Evolutionary conservation across 2,888 invertebrate species (phyloP), one percentile per base, ranked within the genome.

Genomic region (Dolomedes plantarius): DNA sequence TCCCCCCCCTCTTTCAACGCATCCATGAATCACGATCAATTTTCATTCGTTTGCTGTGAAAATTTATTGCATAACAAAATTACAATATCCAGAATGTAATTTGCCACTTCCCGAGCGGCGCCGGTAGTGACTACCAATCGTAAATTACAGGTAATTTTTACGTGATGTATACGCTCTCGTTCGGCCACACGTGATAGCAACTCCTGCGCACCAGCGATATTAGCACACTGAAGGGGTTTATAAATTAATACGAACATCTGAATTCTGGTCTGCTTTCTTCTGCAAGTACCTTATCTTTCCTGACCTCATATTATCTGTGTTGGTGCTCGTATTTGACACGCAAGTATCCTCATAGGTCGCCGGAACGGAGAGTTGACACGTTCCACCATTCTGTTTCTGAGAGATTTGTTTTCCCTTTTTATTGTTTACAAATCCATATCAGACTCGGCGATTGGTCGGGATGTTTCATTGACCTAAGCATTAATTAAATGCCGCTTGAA

Each of bases 21-120:
- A 5, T 3, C 11, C 3, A 11, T 19, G 11, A 23, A 56, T 56
- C 19, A 3, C 23, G 11, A 56, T 56, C 56, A 56, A 56, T 56
- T 5, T 23, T 23, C 56, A 56, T 56, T 56, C 16, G 16, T 56
- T 23, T 56, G 56, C 3, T 3, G 1, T 11, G 23, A 7, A 56
- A 56, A n/a, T 56, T 56, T 56, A 56, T 56, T 23, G 56, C 56
- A 56, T 56, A 56, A 56, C 56, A 23, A 56, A 56, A 56, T 56
- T 56, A 56, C 56, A 56, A 56, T 56, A 56, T 56, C 56, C 23
- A 23, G 9, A 56, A 56, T 56, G 19, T 56, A 56, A 56, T 56
- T 56, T 56, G 56, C 56, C 2, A 11, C 56, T 56, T 56, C 16
- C 56, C 56, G 56, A 56, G 23, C 11, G 56, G 56, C 56, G 56